These are phyloP conservation scores for Calliphora vomitoria DNA, from an alignment of 2,888 invertebrate species.

Conservation along the genomic window DNA sequence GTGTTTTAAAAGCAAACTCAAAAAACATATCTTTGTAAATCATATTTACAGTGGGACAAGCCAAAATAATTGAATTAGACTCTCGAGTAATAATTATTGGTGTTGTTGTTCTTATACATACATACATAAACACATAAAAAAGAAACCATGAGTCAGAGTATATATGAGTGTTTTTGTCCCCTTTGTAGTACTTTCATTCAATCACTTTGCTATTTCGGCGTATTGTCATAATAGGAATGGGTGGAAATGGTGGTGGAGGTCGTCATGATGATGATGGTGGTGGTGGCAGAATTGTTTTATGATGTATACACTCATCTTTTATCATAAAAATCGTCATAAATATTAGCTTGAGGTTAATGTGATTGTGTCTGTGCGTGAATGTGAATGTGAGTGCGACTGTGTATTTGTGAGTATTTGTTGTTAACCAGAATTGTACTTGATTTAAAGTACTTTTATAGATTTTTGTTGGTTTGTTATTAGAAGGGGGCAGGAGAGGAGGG, in stretches of 20 bases:
- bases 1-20: constrained; percentile 23
- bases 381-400: not conserved
- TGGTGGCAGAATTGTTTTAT: constrained; percentile 29
- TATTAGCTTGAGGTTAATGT: constrained; percentile 46
- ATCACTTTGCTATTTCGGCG: constrained; percentile 59
- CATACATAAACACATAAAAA: not conserved
- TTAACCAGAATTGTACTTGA: constrained; percentile 40
- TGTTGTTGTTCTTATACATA: not conserved
- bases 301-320: constrained; percentile 34
- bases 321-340: constrained; percentile 40
- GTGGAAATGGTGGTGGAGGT: not conserved
- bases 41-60: constrained; percentile 81
- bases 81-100: constrained; percentile 46
- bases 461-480: constrained; percentile 11
- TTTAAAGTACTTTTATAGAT: constrained; percentile 40
- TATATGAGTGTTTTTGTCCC: constrained; percentile 15
- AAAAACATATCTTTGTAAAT: constrained; percentile 75
- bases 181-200: constrained; percentile 52
- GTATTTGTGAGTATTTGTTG: constrained; percentile 3
- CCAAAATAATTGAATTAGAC: constrained; percentile 80
- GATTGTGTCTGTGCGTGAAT: not conserved
- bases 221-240: constrained; percentile 17
- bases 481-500: not conserved
- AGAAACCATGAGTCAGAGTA: constrained; percentile 23
- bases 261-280: no score